Evolutionary conservation across 2,113 vertebrate species (phyloP).

Genomic region (Pithys albifrons): DNA sequence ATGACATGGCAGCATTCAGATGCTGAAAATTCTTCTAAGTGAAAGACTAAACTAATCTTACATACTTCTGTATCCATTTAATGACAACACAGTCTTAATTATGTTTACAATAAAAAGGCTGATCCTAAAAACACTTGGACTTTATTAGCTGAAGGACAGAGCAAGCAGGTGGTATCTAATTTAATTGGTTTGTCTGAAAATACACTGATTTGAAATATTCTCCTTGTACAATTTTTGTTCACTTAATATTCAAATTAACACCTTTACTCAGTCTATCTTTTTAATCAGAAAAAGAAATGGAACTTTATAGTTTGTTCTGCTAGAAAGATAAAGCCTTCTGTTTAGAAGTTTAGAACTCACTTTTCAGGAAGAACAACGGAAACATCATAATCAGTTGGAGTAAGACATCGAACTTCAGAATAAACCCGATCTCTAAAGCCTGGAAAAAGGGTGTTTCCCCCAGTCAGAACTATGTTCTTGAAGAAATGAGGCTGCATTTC

Average conservation of each 20-base stretch:
- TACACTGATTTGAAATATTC: background rate
- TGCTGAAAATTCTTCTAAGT: background rate
- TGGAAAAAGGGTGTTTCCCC: constrained; percentile 90
- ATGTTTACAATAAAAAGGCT: background rate
- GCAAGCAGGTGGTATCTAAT: background rate
- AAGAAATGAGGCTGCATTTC: constrained; percentile 99
- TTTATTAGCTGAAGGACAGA: background rate
- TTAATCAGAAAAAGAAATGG: background rate
- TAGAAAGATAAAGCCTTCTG: background rate
- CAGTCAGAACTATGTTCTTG: constrained; percentile 95
- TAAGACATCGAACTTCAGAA: constrained; percentile 90
- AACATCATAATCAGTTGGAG: constrained; percentile 90
- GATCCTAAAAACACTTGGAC: background rate
- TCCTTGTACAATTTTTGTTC: background rate
- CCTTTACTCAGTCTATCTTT: background rate
- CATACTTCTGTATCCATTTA: background rate
- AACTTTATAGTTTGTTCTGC: background rate
- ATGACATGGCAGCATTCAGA: background rate
- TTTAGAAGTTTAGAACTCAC: constrained; percentile 76
- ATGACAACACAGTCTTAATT: background rate
- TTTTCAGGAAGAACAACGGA: constrained; percentile 88
- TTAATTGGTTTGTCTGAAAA: background rate
- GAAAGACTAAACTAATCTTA: background rate
- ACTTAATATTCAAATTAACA: background rate
- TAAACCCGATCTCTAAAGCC: constrained; percentile 93